Evolutionary conservation across 2,888 invertebrate species (phyloP).

Genomic region (Smittia aterrima): DNA sequence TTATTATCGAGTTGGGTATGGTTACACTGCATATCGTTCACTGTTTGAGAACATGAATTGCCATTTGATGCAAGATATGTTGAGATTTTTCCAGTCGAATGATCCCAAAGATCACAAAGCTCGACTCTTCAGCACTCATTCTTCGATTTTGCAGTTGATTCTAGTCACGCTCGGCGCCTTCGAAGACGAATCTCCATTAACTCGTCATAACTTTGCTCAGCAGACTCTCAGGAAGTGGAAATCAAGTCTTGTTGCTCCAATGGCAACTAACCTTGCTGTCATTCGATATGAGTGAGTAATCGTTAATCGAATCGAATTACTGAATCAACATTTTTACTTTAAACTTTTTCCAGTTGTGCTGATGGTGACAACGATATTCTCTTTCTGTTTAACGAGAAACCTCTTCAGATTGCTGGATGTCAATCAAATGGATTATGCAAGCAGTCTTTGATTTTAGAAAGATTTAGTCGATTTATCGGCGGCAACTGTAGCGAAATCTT

Average conservation of each 20-base stretch:
- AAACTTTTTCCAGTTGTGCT: neutral
- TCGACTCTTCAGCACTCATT: slow-evolving; percentile 62
- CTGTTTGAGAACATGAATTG: slow-evolving; percentile 60
- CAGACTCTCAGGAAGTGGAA: slow-evolving; percentile 60
- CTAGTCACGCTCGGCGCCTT: slow-evolving; percentile 60
- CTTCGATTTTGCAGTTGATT: slow-evolving; percentile 58
- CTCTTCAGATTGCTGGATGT: neutral
- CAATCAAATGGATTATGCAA: neutral
- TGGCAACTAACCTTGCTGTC: slow-evolving; percentile 66
- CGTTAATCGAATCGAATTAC: too few species aligned
- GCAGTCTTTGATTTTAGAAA: neutral
- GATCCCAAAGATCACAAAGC: slow-evolving; percentile 60
- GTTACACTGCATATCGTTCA: slow-evolving; percentile 54
- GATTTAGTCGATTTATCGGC: neutral
- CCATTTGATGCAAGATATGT: slow-evolving; percentile 63
- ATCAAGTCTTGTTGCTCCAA: slow-evolving; percentile 63
- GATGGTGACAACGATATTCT: neutral
- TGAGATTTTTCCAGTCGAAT: slow-evolving; percentile 51
- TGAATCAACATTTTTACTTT: neutral
- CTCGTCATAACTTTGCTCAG: slow-evolving; percentile 61
- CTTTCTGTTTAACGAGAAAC: neutral
- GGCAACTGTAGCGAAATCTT: neutral
- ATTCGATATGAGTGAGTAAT: slow-evolving; percentile 66
- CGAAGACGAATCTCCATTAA: slow-evolving; percentile 59
- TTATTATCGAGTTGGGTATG: slow-evolving; percentile 70